These are phyloP conservation scores for Cottoperca gobio DNA, from an alignment of 2,797 vertebrate genomes.

Conservation along the genomic window DNA sequence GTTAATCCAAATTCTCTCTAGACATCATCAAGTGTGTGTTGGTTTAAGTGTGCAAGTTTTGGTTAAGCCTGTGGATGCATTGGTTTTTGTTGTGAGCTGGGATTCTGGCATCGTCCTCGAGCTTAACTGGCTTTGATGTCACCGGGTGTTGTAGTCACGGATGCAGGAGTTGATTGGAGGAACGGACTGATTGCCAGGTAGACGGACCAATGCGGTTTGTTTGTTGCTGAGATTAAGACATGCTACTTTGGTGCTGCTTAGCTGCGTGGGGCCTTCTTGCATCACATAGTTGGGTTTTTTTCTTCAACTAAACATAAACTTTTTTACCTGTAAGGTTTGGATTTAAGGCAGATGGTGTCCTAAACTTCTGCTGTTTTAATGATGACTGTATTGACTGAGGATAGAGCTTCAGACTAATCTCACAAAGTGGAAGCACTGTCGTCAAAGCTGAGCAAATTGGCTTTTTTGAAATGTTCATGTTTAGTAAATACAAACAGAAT, in stretches of 20 bases:
- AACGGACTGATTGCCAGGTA: slow-evolving; percentile 44
- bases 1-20: slow-evolving; percentile 23
- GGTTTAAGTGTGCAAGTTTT: slow-evolving; percentile 15
- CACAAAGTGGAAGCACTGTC: neutral
- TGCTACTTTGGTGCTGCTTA: slow-evolving; percentile 44
- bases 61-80: slow-evolving; percentile 6
- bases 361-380: neutral
- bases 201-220: slow-evolving; percentile 40
- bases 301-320: neutral
- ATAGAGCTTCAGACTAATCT: neutral
- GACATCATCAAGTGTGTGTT: slow-evolving; percentile 6
- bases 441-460: slow-evolving; percentile 9
- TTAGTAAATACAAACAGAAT: neutral
- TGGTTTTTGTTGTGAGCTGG: slow-evolving; percentile 32
- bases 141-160: slow-evolving; percentile 62
- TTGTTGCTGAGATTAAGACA: slow-evolving; percentile 56
- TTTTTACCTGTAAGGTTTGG: neutral
- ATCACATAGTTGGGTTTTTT: slow-evolving; percentile 6
- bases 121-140: slow-evolving; percentile 70
- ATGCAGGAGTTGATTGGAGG: slow-evolving; percentile 61
- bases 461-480: neutral
- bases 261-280: slow-evolving; percentile 26
- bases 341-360: neutral
- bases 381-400: neutral
- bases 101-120: slow-evolving; percentile 39